Base-by-base conservation (phyloP, 2,113 vertebrate genomes). In the Cavia porcellus region DNA sequence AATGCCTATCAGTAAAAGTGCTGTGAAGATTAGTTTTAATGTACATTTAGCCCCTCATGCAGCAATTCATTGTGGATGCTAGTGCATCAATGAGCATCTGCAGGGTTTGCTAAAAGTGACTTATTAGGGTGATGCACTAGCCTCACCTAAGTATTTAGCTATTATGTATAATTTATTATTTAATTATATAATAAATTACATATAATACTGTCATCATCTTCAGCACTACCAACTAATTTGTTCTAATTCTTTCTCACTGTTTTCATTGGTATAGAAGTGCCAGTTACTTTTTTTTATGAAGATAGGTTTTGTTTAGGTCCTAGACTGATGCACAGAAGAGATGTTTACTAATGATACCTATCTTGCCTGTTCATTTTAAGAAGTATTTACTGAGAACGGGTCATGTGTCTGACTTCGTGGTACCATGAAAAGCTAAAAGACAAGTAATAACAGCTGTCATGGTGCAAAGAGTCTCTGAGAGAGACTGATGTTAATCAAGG, bases 291-390 rank as follows among this genome's bases (percentile, higher is more conserved):
- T 79, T 84, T 94, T 80, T 45, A 38, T 42, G 90, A 92, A 72
- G 77, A 7, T 62, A 25, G 11, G 2, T 92, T 90, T 95, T 22
- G 45, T 7, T 96, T 94, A 57, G 86, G 19, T 61, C 22, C 52
- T 64, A 64, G 28, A 32, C 64, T 94, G 57, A 85, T 84, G 30
- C 72, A 25, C 12, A 19, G 13, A 92, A 92, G 32, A 68, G 12
- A 74, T 86, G 9, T 35, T 84, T 82, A 55, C 20, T 55, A 86
- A 77, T 52, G 66, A 59, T 90, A 57, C 68, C 47, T 66, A 64
- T 86, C 64, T 57, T 85, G 50, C 32, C 92, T 89, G 38, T 45
- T 66, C 86, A 82, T 93, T 52, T 89, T 95, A 89, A 91, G 84
- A 97, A 96, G 24, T 13, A 66, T 80, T 93, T 93, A 52, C 84